Percentiles rank a stretch among this genome's conserved stretches.
Conservation (phyloP, 2,797 vertebrate genomes). For the Manis crassicaudata region DNA sequence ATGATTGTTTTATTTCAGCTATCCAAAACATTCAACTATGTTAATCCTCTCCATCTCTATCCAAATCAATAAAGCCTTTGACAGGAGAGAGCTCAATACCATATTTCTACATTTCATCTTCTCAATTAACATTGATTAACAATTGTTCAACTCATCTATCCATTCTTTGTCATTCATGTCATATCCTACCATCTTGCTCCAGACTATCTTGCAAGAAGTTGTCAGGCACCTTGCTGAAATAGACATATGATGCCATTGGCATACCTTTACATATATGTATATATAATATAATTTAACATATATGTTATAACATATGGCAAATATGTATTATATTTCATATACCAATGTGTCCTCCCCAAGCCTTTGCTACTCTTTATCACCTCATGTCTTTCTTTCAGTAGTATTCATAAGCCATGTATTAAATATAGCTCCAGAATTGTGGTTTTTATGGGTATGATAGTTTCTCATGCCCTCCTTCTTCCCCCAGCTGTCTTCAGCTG, state of each 20-base stretch:
- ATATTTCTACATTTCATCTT: background rate
- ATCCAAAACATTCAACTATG: background rate
- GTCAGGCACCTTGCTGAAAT: background rate
- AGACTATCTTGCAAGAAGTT: conserved; percentile 2
- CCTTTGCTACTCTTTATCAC: background rate
- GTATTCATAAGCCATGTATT: background rate
- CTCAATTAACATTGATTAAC: background rate
- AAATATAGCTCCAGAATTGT: background rate
- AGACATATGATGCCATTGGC: background rate
- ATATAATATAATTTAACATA: background rate
- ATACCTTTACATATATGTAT: background rate
- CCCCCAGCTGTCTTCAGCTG: background rate
- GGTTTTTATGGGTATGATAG: background rate
- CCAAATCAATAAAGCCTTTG: background rate
- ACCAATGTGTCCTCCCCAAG: background rate
- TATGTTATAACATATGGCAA: background rate
- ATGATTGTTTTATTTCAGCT: background rate
- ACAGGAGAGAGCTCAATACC: background rate
- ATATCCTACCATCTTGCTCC: background rate
- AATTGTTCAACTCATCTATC: background rate
- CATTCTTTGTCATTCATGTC: conserved; percentile 6
- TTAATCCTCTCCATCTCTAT: background rate
- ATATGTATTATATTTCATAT: background rate
- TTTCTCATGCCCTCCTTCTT: background rate
- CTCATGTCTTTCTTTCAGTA: background rate